Percentiles rank a stretch among this genome's conserved stretches.
These are phyloP conservation scores for Lepilemur septentrionalis DNA, from an alignment of 2,797 vertebrate genomes.

Conservation along the genomic window DNA sequence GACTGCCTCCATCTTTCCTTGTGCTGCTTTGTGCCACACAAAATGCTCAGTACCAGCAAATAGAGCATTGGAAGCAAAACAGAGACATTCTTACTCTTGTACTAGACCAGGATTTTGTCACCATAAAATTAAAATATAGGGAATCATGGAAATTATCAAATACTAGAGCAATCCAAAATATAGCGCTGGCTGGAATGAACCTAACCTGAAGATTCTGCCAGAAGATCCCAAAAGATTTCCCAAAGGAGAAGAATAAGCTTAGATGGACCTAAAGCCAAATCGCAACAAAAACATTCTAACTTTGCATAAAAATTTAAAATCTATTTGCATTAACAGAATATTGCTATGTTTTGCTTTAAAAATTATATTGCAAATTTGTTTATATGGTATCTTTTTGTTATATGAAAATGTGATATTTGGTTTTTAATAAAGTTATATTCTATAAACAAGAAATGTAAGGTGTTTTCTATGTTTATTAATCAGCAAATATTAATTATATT, in stretches of 20 bases:
- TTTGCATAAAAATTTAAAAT: conserved; percentile 9
- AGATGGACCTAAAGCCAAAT: neutral
- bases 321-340: neutral
- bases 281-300: neutral
- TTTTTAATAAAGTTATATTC: neutral
- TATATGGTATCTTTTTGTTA: neutral
- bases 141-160: neutral
- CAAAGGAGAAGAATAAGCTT: neutral
- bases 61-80: neutral
- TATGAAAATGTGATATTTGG: neutral
- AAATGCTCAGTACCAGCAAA: neutral
- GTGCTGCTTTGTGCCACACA: neutral
- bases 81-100: neutral
- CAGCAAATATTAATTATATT: neutral
- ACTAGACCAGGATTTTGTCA: neutral
- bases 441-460: neutral
- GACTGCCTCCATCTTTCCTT: neutral
- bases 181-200: neutral
- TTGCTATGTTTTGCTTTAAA: neutral
- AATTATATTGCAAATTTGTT: conserved; percentile 26
- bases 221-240: neutral
- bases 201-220: neutral
- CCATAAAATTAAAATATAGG: neutral
- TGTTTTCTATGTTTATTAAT: neutral
- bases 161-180: conserved; percentile 5